These are phyloP conservation scores for Hyposoter didymator DNA, from an alignment of 2,888 invertebrate genomes.

Conservation along the genomic window DNA sequence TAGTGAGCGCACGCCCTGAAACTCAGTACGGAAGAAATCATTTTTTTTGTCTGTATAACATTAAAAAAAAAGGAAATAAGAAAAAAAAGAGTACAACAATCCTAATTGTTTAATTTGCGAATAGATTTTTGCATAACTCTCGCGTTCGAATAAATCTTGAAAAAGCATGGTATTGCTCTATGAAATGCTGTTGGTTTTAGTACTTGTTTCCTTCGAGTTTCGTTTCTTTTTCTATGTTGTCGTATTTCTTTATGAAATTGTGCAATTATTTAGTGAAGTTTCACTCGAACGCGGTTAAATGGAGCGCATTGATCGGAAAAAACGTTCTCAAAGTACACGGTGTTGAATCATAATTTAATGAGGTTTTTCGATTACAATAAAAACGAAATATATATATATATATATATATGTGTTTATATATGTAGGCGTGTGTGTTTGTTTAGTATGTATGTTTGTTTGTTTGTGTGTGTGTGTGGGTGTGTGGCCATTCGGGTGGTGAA, in stretches of 20 bases:
- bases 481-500: background rate
- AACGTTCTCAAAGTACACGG: constrained; percentile 54
- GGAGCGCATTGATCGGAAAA: constrained; percentile 42
- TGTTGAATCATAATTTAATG: constrained; percentile 67
- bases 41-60: constrained; percentile 55
- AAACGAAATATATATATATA: constrained; percentile 52
- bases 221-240: background rate
- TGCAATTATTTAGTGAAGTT: constrained; percentile 62
- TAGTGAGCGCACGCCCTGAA: constrained; percentile 82
- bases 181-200: constrained; percentile 15
- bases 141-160: constrained; percentile 40
- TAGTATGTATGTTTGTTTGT: constrained; percentile 44
- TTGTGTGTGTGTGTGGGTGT: constrained; percentile 50
- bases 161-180: constrained; percentile 10
- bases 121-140: constrained; percentile 44
- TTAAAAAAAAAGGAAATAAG: constrained; percentile 34
- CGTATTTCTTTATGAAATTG: constrained; percentile 57
- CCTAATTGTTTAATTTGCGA: constrained; percentile 38
- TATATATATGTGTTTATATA: constrained; percentile 72
- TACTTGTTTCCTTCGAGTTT: constrained; percentile 7
- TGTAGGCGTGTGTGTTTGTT: constrained; percentile 65
- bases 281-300: constrained; percentile 45
- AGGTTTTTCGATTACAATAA: constrained; percentile 72
- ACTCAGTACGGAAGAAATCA: constrained; percentile 74
- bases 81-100: constrained; percentile 48